These are phyloP conservation scores for Gymnothorax reevesii DNA, from an alignment of 2,797 vertebrate genomes.

Conservation along the genomic window DNA sequence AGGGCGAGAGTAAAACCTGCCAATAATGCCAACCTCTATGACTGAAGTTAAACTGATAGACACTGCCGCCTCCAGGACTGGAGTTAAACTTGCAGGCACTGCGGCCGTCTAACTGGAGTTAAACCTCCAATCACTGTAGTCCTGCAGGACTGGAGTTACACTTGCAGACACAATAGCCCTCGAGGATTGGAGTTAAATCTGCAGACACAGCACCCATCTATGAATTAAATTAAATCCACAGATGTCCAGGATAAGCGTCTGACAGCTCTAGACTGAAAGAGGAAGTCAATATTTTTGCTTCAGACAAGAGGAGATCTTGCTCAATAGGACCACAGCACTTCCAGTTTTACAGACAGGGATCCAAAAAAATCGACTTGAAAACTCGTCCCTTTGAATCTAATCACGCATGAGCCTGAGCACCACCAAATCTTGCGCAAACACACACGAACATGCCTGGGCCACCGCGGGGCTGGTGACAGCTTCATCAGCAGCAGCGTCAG, in stretches of 20 bases:
- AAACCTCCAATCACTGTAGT: not conserved
- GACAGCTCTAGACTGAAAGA: not conserved
- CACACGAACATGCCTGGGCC: not conserved
- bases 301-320: constrained; percentile 8
- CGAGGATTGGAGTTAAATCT: too few relatives aligned
- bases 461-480: not conserved
- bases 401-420: not conserved
- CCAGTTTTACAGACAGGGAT: not conserved
- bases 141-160: too few relatives aligned
- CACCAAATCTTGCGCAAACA: not conserved
- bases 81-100: constrained; percentile 10
- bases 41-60: too few relatives aligned
- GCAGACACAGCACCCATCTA: too few relatives aligned
- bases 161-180: too few relatives aligned
- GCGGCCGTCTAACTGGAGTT: not conserved
- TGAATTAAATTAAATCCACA: too few relatives aligned
- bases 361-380: not conserved
- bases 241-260: too few relatives aligned
- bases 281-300: constrained; percentile 27
- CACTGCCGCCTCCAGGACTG: too few relatives aligned
- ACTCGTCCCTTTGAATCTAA: not conserved
- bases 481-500: not conserved
- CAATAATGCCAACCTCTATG: not conserved
- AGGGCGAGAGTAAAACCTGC: too few relatives aligned
- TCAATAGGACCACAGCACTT: not conserved